These are phyloP conservation scores for Apeira syringaria DNA, from an alignment of 2,888 invertebrate genomes.

Conservation along the genomic window DNA sequence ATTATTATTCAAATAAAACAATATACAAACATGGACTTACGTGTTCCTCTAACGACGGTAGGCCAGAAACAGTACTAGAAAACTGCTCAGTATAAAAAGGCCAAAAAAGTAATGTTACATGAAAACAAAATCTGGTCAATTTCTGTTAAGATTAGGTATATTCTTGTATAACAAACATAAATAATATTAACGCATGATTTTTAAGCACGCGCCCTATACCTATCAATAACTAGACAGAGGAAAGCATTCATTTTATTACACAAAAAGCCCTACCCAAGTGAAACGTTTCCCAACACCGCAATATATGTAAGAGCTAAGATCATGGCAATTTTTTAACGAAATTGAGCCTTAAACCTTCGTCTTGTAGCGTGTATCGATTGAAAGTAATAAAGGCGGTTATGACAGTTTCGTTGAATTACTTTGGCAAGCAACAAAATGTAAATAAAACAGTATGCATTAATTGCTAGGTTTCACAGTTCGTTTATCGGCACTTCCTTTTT, in stretches of 20 bases:
- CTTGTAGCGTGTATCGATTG: constrained; percentile 34
- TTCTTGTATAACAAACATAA: too few relatives aligned
- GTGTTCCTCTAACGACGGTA: too few relatives aligned
- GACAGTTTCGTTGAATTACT: constrained; percentile 28
- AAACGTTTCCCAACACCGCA: constrained; percentile 46
- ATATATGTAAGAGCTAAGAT: constrained; percentile 35
- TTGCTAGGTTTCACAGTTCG: constrained; percentile 68
- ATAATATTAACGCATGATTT: too few relatives aligned
- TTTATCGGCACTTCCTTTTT: constrained; percentile 50
- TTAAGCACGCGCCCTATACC: constrained; percentile 43
- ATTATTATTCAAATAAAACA: too few relatives aligned
- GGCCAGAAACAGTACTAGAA: too few relatives aligned
- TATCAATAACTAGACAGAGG: constrained; percentile 59
- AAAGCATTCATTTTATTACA: constrained; percentile 71
- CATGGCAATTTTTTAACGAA: constrained; percentile 28
- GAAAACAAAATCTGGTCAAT: too few relatives aligned
- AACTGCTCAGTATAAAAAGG: too few relatives aligned
- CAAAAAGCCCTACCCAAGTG: constrained; percentile 61
- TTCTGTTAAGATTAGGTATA: too few relatives aligned
- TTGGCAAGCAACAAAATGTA: constrained; percentile 56
- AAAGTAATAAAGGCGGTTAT: constrained; percentile 24
- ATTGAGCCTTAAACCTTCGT: constrained; percentile 30
- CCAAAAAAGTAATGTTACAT: too few relatives aligned
- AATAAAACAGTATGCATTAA: constrained; percentile 69
- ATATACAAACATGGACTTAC: too few relatives aligned